Percentiles rank a stretch among this genome's conserved stretches.
These are phyloP conservation scores for Probosciger aterrimus DNA, from an alignment of 2,113 vertebrate species.

Conservation along the genomic window DNA sequence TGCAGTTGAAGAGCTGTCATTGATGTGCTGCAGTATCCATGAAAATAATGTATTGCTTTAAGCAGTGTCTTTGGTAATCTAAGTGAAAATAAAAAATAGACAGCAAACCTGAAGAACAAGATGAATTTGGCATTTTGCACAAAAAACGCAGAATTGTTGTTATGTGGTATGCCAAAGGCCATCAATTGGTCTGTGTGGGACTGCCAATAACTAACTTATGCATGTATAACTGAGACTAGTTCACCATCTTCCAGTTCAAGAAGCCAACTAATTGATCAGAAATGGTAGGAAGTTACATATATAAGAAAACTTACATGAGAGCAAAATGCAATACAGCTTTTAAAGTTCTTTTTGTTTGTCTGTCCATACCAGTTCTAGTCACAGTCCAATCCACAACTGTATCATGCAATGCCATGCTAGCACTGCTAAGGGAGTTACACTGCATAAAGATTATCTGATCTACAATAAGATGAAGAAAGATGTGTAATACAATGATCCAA, in stretches of 20 bases:
- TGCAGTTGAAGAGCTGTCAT: not conserved
- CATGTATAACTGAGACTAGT: not conserved
- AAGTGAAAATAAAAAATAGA: not conserved
- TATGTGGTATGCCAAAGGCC: not conserved
- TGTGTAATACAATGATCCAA: not conserved
- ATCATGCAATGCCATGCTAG: not conserved
- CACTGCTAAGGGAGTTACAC: not conserved
- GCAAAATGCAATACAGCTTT: not conserved
- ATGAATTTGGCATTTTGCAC: not conserved
- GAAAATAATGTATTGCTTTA: not conserved
- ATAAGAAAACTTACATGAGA: not conserved
- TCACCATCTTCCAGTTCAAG: not conserved
- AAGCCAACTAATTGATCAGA: not conserved
- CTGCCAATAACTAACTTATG: not conserved
- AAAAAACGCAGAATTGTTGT: not conserved
- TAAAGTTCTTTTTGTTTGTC: not conserved
- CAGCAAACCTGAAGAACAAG: not conserved
- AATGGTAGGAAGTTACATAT: not conserved
- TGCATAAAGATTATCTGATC: not conserved
- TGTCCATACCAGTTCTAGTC: not conserved
- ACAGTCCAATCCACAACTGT: not conserved
- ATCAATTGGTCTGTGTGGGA: not conserved
- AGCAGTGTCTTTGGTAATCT: not conserved
- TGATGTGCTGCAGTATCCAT: not conserved
- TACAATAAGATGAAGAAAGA: not conserved